phyloP scores from a whole-genome alignment of 2,113 vertebrate genomes.

The Artemisiospiza belli region DNA sequence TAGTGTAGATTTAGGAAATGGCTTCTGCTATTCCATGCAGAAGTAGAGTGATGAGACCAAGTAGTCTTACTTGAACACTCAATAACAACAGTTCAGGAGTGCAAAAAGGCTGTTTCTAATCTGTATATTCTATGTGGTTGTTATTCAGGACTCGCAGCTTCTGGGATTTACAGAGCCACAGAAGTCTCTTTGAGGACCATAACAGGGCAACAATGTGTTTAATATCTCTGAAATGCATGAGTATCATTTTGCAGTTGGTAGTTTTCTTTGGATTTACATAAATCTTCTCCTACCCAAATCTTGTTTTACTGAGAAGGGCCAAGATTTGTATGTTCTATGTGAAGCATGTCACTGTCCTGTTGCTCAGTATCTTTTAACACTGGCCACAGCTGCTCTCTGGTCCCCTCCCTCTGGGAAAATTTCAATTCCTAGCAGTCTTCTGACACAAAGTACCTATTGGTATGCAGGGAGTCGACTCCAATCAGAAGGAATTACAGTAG shows the following conservation, averaged over 20 bases:
- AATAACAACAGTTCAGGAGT: not conserved
- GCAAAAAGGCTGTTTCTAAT: not conserved
- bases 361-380: not conserved
- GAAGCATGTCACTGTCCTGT: not conserved
- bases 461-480: accelerated
- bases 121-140: not conserved
- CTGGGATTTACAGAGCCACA: not conserved
- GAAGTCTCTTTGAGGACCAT: not conserved
- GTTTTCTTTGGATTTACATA: not conserved
- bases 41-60: not conserved
- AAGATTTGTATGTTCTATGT: accelerated
- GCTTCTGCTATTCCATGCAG: not conserved
- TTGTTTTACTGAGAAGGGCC: not conserved
- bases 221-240: not conserved
- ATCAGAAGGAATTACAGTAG: not conserved
- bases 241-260: not conserved
- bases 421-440: not conserved
- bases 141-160: not conserved
- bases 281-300: not conserved
- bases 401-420: not conserved
- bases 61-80: not conserved
- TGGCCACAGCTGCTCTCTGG: not conserved
- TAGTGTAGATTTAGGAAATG: not conserved
- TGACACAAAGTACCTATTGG: not conserved
- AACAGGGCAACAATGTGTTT: not conserved